Percentiles rank a stretch among this genome's conserved stretches.
Evolutionary conservation across 1,140 invertebrate species (phyloP).

Genomic region (Asobara japonica): DNA sequence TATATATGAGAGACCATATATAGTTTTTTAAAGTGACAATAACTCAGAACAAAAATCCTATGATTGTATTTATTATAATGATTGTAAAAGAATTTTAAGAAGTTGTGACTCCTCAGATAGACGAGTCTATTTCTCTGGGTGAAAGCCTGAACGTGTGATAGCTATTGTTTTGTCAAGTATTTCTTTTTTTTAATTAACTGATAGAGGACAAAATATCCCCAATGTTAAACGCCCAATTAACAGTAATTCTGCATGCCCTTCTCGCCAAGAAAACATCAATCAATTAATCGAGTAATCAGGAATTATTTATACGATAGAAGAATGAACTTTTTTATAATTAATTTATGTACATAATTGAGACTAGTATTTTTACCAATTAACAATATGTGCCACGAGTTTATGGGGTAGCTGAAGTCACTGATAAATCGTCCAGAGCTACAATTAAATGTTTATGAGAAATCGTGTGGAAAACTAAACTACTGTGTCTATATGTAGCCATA

Average conservation of each 20-base stretch:
- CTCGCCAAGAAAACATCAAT: background rate
- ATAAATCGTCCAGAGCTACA: slow-evolving; percentile 4
- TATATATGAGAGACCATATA: background rate
- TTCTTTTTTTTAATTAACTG: slow-evolving; percentile 15
- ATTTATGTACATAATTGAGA: background rate
- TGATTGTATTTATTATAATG: slow-evolving; percentile 14
- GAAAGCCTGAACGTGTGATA: slow-evolving; percentile 14
- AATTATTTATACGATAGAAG: slow-evolving; percentile 3
- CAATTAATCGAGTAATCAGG: background rate
- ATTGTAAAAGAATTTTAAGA: background rate
- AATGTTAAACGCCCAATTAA: background rate
- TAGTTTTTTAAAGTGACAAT: slow-evolving; percentile 34
- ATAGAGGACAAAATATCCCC: background rate
- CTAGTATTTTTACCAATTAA: slow-evolving; percentile 8
- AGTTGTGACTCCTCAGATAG: background rate
- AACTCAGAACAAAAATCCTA: background rate
- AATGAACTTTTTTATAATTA: slow-evolving; percentile 18
- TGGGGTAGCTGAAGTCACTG: background rate
- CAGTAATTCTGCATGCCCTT: slow-evolving; percentile 30
- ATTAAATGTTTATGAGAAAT: background rate
- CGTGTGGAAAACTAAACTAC: too few species aligned
- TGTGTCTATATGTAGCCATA: too few species aligned
- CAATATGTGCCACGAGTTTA: background rate
- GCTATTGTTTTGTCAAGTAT: slow-evolving; percentile 5
- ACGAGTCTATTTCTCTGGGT: background rate